phyloP scores from a whole-genome alignment of 2,888 invertebrate species.

The Tortrix viridana region DNA sequence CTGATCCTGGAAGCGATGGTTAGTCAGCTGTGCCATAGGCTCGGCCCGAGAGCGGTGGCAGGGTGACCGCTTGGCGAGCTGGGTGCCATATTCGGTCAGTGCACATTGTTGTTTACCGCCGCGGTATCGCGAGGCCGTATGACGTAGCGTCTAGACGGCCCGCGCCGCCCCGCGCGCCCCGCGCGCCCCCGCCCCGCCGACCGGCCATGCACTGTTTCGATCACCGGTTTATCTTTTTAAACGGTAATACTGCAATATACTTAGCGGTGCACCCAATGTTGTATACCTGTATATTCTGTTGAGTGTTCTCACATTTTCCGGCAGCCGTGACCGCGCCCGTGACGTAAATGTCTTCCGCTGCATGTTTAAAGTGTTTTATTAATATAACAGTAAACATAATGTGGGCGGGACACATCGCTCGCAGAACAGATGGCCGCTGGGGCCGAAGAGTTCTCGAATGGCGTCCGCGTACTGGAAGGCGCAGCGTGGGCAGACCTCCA shows the following conservation, averaged over 20 bases:
- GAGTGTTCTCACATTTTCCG: background rate
- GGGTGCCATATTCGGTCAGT: constrained; percentile 83
- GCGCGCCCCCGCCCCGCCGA: constrained; percentile 46
- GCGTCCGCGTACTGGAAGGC: too few relatives aligned
- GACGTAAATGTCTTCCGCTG: too few relatives aligned
- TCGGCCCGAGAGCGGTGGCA: too few relatives aligned
- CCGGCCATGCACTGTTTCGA: constrained; percentile 76
- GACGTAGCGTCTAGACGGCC: constrained; percentile 84
- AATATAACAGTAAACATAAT: too few relatives aligned
- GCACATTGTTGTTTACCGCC: constrained; percentile 84
- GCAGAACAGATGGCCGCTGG: too few relatives aligned
- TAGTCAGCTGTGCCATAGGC: background rate
- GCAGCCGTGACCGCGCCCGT: too few relatives aligned
- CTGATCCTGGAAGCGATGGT: background rate
- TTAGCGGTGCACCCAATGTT: constrained; percentile 36
- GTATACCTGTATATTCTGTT: background rate
- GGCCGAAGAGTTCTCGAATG: too few relatives aligned
- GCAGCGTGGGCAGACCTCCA: too few relatives aligned
- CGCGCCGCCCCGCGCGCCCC: constrained; percentile 49
- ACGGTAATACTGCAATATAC: constrained; percentile 74
- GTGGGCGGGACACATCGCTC: too few relatives aligned
- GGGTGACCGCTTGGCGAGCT: constrained; percentile 64
- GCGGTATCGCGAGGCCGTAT: constrained; percentile 86
- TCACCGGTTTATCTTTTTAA: constrained; percentile 80
- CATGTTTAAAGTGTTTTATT: too few relatives aligned